These are phyloP conservation scores for Caenorhabditis virilis DNA, from an alignment of 2,888 invertebrate genomes.

Conservation along the genomic window DNA sequence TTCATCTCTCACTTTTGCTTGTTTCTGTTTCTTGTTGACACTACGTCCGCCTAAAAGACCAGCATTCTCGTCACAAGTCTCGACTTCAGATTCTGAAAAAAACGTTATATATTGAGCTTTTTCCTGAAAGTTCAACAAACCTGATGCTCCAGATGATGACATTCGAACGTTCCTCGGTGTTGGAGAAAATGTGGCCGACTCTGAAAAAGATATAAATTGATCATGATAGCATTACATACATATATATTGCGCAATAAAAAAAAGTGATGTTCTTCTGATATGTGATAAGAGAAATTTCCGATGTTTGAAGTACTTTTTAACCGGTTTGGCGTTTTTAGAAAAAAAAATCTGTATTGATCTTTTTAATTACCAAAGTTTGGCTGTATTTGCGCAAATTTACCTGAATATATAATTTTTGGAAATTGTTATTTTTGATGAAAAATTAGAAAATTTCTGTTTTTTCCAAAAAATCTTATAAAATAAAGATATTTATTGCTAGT, in stretches of 20 bases:
- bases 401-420: too few relatives aligned
- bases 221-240: too few relatives aligned
- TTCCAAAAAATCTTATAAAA: too few relatives aligned
- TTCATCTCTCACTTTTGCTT: slow-evolving; percentile 16
- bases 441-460: too few relatives aligned
- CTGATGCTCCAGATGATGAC: slow-evolving; percentile 38
- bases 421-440: too few relatives aligned
- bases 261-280: too few relatives aligned
- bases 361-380: neutral
- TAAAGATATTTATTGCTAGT: too few relatives aligned
- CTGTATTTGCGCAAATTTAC: too few relatives aligned
- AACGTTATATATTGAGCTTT: neutral
- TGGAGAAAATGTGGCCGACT: slow-evolving; percentile 32
- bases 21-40: neutral
- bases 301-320: too few relatives aligned
- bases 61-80: slow-evolving; percentile 42
- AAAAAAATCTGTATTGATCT: neutral
- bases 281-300: too few relatives aligned
- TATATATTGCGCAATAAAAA: too few relatives aligned
- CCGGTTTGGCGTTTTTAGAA: neutral
- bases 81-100: slow-evolving; percentile 34
- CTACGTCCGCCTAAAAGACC: slow-evolving; percentile 24
- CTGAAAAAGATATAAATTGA: slow-evolving; percentile 16
- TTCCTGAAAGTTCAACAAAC: neutral
- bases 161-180: slow-evolving; percentile 21